phyloP scores from a whole-genome alignment of 2,113 vertebrate species.

The Rhea americana region DNA sequence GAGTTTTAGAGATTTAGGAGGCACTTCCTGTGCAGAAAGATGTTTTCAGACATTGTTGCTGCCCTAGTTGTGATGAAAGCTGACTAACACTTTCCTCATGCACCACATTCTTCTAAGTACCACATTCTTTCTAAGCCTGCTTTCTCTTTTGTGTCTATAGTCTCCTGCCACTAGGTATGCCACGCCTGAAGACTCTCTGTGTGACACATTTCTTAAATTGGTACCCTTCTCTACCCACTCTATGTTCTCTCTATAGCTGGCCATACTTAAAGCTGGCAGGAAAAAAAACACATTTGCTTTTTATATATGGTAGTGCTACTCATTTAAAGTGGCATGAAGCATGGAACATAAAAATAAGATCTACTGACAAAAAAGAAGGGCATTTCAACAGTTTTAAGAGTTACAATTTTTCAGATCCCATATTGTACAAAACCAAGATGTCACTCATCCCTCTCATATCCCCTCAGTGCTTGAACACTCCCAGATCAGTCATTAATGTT shows the following conservation, averaged over 20 bases:
- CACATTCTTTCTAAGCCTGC: background rate
- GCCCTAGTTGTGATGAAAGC: background rate
- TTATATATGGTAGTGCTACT: background rate
- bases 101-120: background rate
- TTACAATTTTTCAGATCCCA: background rate
- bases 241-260: background rate
- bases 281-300: background rate
- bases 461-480: background rate
- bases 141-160: background rate
- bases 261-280: background rate
- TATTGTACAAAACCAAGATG: background rate
- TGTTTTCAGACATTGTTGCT: background rate
- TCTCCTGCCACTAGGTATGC: background rate
- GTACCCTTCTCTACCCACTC: background rate
- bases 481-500: background rate
- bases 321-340: background rate
- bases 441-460: background rate
- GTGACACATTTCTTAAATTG: background rate
- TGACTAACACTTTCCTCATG: background rate
- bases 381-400: background rate
- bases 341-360: background rate
- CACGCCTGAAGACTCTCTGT: background rate
- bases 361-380: background rate
- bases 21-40: background rate
- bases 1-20: background rate